Evolutionary conservation across 2,888 invertebrate species (phyloP).

Genomic region (Caenorhabditis wallacei): DNA sequence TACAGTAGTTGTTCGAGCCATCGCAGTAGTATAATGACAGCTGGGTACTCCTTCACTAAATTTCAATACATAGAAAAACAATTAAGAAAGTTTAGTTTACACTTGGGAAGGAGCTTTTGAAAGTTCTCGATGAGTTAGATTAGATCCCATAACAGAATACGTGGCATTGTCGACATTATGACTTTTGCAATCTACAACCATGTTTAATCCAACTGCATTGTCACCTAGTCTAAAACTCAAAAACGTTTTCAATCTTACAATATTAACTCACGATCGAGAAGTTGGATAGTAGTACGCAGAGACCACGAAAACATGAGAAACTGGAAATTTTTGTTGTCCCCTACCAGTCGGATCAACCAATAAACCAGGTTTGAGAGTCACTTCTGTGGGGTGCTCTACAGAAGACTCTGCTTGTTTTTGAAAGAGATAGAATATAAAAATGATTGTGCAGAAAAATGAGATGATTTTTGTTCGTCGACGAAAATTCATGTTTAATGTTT

Average conservation of each 20-base stretch:
- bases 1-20: slow-evolving; percentile 18
- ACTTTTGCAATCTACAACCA: too few relatives aligned
- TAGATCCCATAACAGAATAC: slow-evolving; percentile 11
- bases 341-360: background rate
- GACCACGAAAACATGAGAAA: slow-evolving; percentile 19
- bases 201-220: too few relatives aligned
- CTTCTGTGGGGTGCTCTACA: too few relatives aligned
- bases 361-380: too few relatives aligned
- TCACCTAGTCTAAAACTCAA: slow-evolving; percentile 15
- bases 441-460: too few relatives aligned
- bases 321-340: background rate
- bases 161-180: slow-evolving; percentile 1
- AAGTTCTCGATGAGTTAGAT: slow-evolving; percentile 1
- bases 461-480: too few relatives aligned
- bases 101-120: slow-evolving; percentile 21
- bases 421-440: too few relatives aligned
- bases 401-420: too few relatives aligned
- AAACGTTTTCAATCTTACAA: too few relatives aligned
- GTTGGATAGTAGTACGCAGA: slow-evolving; percentile 44
- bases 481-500: too few relatives aligned
- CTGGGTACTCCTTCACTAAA: slow-evolving; percentile 26
- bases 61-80: background rate
- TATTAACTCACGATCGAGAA: slow-evolving; percentile 49
- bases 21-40: slow-evolving; percentile 30
- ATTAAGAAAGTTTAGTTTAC: slow-evolving; percentile 1